These are phyloP conservation scores for Asbolus verrucosus DNA, from an alignment of 1,140 invertebrate genomes.

Conservation along the genomic window DNA sequence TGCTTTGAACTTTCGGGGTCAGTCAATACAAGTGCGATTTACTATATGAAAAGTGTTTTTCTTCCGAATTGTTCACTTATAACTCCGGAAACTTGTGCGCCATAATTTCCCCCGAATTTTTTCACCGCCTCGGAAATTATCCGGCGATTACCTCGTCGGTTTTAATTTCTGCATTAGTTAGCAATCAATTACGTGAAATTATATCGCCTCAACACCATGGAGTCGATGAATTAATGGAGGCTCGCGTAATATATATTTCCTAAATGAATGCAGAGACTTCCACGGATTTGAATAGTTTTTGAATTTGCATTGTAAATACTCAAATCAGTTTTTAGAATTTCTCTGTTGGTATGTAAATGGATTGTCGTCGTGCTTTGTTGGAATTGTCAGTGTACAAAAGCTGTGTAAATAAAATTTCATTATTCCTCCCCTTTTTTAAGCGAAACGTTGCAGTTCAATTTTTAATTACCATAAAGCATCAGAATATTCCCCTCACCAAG, in stretches of 20 bases:
- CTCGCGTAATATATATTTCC: conserved; percentile 28
- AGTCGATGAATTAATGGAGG: conserved; percentile 16
- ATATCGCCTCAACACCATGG: conserved; percentile 1
- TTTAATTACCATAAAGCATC: conserved; percentile 34
- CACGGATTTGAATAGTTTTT: conserved; percentile 44
- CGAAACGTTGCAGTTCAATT: conserved; percentile 32
- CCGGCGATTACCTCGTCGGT: no score
- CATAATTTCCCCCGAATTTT: not conserved
- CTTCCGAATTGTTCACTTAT: conserved; percentile 39
- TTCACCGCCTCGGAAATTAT: no score
- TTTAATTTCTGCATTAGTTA: no score
- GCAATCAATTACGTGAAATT: conserved; percentile 5
- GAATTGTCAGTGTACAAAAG: conserved; percentile 44
- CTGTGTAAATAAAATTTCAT: conserved; percentile 44
- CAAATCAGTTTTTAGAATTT: conserved; percentile 46
- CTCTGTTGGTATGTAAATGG: conserved; percentile 46
- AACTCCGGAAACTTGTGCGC: conserved; percentile 18
- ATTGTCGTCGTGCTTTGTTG: conserved; percentile 40
- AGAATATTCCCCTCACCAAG: not conserved
- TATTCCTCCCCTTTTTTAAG: conserved; percentile 35
- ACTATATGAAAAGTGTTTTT: conserved; percentile 47
- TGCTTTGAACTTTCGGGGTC: conserved; percentile 57
- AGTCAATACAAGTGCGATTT: conserved; percentile 56
- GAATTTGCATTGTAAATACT: conserved; percentile 45
- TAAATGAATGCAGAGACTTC: conserved; percentile 42